A percentile compares a stretch with the other conserved stretches of the same genome.
These are phyloP conservation scores for Hippocampus guttulatus DNA, from an alignment of 2,113 vertebrate species.

Conservation along the genomic window DNA sequence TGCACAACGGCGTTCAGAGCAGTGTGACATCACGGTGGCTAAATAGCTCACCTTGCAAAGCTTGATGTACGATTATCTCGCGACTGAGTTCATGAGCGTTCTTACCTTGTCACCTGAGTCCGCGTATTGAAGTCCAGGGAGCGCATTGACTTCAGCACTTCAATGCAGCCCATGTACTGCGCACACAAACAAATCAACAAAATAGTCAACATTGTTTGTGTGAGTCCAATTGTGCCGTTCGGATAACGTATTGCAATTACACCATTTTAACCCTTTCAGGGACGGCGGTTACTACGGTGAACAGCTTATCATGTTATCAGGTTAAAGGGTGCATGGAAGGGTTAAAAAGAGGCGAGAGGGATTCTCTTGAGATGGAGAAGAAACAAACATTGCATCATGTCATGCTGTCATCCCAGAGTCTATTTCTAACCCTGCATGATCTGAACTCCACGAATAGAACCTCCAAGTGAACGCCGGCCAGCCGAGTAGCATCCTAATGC, in stretches of 20 bases:
- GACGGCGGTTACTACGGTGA: too few species aligned
- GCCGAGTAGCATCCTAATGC: slow-evolving; percentile 50
- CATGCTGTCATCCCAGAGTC: not conserved
- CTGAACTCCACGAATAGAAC: slow-evolving; percentile 7
- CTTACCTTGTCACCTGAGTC: slow-evolving; percentile 94
- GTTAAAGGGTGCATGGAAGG: too few species aligned
- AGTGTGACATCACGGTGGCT: not conserved
- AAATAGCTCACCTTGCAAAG: too few species aligned
- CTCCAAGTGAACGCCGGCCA: slow-evolving; percentile 20
- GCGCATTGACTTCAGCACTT: slow-evolving; percentile 93
- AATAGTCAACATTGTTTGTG: not conserved
- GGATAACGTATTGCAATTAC: not conserved
- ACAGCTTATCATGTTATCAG: too few species aligned
- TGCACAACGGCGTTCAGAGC: too few species aligned
- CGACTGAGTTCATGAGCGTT: not conserved
- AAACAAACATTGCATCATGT: not conserved
- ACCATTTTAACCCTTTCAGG: not conserved
- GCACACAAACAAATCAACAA: slow-evolving; percentile 13
- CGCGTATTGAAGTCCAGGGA: slow-evolving; percentile 93
- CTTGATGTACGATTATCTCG: not conserved
- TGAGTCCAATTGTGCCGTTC: not conserved
- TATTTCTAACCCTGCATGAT: slow-evolving; percentile 3
- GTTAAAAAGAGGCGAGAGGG: not conserved
- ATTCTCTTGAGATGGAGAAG: not conserved
- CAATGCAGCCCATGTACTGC: slow-evolving; percentile 97